Base-by-base conservation (phyloP, 2,888 invertebrate genomes). In the Eumacrocentrus americanus region DNA sequence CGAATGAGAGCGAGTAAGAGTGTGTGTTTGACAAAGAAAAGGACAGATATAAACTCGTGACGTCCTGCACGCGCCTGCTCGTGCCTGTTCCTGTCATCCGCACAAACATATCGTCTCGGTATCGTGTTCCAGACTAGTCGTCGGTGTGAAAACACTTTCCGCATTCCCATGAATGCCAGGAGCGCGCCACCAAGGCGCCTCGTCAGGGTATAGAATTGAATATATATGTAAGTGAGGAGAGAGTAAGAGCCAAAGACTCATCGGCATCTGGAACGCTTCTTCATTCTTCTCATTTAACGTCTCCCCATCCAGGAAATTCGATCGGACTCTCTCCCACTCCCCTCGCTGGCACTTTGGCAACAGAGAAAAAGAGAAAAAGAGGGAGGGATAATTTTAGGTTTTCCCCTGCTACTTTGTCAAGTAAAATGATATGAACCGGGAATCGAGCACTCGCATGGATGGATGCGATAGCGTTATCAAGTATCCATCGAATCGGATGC, bases 71-170 rank as follows among this genome's bases (percentile, higher is more conserved):
- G 61, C 63, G 63, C 62, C 61, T 44, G 44, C 18, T 52, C 34
- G 23, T 37, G 57, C 51, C 64, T 64, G 66, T 58, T 64, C 52
- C 58, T 67, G 68, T 68, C 67, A 65, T 58, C 52, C 42, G 61
- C 44, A 61, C 64, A 63, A 67, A 68, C 62, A 60, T 65, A 44
- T 67, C 65, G 59, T 44, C 58, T 29, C 6, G 18, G 62, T 59
- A 63, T 65, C 64, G 60, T 64, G 58, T 58, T 56, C 51, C 60
- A 38, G 51, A 60, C 22, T 44, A 16, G 18, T 22, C 60, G 47
- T 53, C 44, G 11, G 52, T 37, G 52, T 58, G 52, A 52, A 58
- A 58, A 58, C 52, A 58, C 58, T 58, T 58, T 58, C 58, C 58
- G 44, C 52, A 52, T 52, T 58, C 52, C 46, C 35, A 29, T 29